Conservation (phyloP, 30 jellyfish, hydroid and myxozoan genomes). For the Hydractinia symbiolongicarpus region DNA sequence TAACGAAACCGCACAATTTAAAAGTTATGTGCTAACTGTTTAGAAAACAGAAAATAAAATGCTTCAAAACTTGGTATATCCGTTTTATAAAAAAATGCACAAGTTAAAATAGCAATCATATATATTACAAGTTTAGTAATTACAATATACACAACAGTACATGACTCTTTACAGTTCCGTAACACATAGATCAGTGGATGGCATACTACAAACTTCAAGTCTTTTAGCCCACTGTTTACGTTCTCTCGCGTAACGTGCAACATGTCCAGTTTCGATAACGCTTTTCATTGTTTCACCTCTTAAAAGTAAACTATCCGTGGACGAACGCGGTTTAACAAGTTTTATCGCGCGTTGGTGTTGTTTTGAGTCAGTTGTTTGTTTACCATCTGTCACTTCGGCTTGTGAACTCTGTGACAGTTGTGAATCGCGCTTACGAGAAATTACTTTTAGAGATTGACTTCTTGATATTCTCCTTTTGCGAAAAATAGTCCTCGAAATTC, state of each 20-base stretch:
- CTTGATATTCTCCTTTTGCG: slow-evolving; percentile 11
- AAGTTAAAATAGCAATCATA: not conserved
- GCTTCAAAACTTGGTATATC: too few relatives aligned
- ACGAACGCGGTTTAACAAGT: slow-evolving; percentile 53
- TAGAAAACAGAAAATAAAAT: too few relatives aligned
- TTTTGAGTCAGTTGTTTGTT: slow-evolving; percentile 3
- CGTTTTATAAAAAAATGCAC: slow-evolving; percentile 2
- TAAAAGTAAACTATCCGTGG: slow-evolving; percentile 64
- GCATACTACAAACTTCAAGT: slow-evolving; percentile 35
- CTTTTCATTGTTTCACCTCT: slow-evolving; percentile 46
- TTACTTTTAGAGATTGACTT: slow-evolving; percentile 19
- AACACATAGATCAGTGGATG: slow-evolving; percentile 71
- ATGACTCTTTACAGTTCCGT: slow-evolving; percentile 50
- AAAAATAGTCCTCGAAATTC: not conserved
- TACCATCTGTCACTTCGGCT: not conserved
- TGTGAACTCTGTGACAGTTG: slow-evolving; percentile 10
- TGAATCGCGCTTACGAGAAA: slow-evolving; percentile 5
- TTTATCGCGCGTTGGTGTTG: slow-evolving; percentile 1
- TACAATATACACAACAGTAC: not conserved
- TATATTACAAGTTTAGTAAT: not conserved
- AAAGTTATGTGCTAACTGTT: too few relatives aligned
- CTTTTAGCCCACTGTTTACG: slow-evolving; percentile 46
- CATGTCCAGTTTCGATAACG: slow-evolving; percentile 76
- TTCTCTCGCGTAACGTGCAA: slow-evolving; percentile 65
- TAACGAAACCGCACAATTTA: too few relatives aligned